Base-by-base conservation (phyloP, 2,113 vertebrate genomes). In the Dicaeum eximium region DNA sequence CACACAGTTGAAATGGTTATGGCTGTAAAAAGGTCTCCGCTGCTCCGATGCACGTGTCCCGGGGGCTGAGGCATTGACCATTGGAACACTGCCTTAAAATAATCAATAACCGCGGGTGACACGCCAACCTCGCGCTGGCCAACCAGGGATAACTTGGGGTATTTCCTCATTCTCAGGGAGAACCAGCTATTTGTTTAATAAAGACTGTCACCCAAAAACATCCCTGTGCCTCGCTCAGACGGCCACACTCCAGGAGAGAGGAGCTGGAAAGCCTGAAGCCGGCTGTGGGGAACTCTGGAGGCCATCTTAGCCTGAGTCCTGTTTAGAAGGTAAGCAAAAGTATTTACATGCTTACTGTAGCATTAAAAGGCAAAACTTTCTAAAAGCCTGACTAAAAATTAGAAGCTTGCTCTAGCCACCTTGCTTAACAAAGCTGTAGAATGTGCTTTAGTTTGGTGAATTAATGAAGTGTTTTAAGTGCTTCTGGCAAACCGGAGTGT, bases 81-180 rank as follows among this genome's bases (percentile, higher is more conserved):
- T 65, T 97, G 97, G 96, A 97, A 96, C 92, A 74, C 86, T 93
- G 95, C 92, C 94, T 88, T 58, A 70, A 91, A 84, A 70, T 83
- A 91, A 90, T 96, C 96, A 84, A 94, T 97, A 81, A 9, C 7
- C 0, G 4, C 0, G 86, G 62, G 69, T 93, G 88, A 57, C 92
- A 73, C 0, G 3, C 79, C 92, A 86, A 35, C 57, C 64, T 80
- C 1, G 0, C 0, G 0, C 84, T 80, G 90, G 72, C 88, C 93
- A 96, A 92, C 95, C 90, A 93, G 92, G 58, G 67, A 69, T 56
- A 78, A 80, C 69, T 44, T 71, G 37, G 69, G 92, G 91, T 95
- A 91, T 96, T 97, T 97, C 96, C 96, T 96, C 92, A 94, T 77
- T 92, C 91, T 84, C 35, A 23, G 48, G 71, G 66, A 89, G 70